Base-by-base conservation (phyloP, 2,797 vertebrate genomes). In the Hephaestus fuliginosus region DNA sequence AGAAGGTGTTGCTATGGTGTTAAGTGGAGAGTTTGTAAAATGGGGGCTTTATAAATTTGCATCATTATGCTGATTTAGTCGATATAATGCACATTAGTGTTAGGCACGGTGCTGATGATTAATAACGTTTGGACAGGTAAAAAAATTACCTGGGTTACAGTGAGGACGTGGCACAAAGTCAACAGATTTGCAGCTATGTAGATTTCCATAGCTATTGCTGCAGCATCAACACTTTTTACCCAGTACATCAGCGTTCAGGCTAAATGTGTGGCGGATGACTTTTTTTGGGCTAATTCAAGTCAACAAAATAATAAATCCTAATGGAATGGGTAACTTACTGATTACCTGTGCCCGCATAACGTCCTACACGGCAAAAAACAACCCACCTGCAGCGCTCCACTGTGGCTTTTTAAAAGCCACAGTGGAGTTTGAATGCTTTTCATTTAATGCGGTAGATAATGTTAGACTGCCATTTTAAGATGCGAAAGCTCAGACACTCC, bases 141-240 rank as follows among this genome's bases (percentile, higher is more conserved):
- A 55, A 65, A 58, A 64, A 53, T 62, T 0, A 57, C 15, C 33
- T 7, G 25, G 28, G 28, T 25, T 28, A 44, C 30, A 53, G 55
- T 63, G 41, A 15, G 17, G 61, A 82, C 58, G 70, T 65, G 76
- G 7, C 2, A 25, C 71, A 56, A 74, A 79, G 74, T 78, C 76
- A 64, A 41, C 65, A 39, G 18, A 76, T 66, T 72, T 73, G 3
- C 18, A 49, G 39, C 15, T 60, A 17, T 57, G 58, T 53, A 52
- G 12, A 53, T 49, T 79, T 57, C 5, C 10, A 22, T 44, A 44
- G 33, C 8, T 22, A 1, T 14, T 72, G 0, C n/a, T 61, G 52
- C 44, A 33, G 7, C 33, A 25, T 85, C 70, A 70, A 53, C 55
- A 81, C 30, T 76, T 82, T 74, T 78, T 55, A n/a, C 39, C 70